These are phyloP conservation scores for Amblyteles armatorius DNA, from an alignment of 2,888 invertebrate species.

Conservation along the genomic window DNA sequence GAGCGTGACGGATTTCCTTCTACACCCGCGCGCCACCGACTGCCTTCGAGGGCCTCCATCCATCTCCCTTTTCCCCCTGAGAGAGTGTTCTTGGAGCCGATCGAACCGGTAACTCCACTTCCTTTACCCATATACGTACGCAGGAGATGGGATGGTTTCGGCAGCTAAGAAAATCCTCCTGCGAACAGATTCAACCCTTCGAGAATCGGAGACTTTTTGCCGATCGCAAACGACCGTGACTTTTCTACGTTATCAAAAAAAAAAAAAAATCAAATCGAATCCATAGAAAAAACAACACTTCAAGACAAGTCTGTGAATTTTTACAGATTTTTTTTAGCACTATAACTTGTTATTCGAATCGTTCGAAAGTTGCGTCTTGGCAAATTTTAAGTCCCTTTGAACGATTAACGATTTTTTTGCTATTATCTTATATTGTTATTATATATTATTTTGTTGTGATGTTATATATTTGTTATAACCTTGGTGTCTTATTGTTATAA, in stretches of 20 bases:
- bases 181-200: not conserved
- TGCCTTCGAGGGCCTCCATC: not conserved
- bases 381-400: too few relatives aligned
- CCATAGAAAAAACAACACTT: too few relatives aligned
- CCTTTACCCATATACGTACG: conserved; percentile 8
- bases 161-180: not conserved
- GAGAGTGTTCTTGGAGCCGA: not conserved
- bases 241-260: not conserved
- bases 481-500: too few relatives aligned
- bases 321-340: too few relatives aligned
- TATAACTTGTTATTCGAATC: too few relatives aligned
- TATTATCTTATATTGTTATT: not conserved
- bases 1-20: conserved; percentile 59
- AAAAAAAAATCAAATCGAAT: not conserved
- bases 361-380: too few relatives aligned
- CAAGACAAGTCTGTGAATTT: too few relatives aligned
- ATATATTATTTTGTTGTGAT: not conserved
- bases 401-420: too few relatives aligned
- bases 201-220: too few relatives aligned
- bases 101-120: conserved; percentile 13
- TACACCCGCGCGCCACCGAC: conserved; percentile 1
- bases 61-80: conserved; percentile 1
- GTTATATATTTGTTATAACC: too few relatives aligned
- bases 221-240: not conserved
- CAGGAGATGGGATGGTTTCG: not conserved